Percentiles rank a stretch among this genome's conserved stretches.
Conservation (phyloP, 2,113 vertebrate genomes). For the Epinephelus moara region DNA sequence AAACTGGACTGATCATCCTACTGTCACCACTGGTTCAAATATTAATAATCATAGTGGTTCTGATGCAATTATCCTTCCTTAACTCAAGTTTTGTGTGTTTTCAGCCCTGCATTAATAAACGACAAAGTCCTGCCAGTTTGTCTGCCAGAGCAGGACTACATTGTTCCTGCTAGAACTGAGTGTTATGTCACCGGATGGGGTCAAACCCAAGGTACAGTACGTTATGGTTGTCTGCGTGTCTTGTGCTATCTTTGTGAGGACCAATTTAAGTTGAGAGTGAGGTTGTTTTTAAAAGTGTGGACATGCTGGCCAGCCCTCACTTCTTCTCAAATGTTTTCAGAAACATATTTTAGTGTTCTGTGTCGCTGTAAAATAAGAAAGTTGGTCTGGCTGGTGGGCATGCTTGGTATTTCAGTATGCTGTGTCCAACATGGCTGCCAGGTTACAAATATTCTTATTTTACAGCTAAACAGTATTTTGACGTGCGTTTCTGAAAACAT, state of each 20-base stretch:
- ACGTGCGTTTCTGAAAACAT: no score
- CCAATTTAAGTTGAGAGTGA: no score
- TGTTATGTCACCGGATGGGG: slow-evolving; percentile 97
- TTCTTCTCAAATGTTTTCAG: not conserved
- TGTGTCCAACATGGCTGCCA: no score
- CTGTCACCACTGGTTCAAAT: no score
- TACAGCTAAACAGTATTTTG: no score
- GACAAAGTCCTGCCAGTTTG: slow-evolving; percentile 89
- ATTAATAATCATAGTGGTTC: no score
- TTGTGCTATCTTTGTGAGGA: not conserved
- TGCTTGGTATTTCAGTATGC: no score
- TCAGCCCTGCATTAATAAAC: slow-evolving; percentile 89
- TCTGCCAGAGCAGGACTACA: slow-evolving; percentile 87
- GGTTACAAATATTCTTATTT: no score
- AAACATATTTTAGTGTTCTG: no score
- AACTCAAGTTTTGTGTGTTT: slow-evolving; percentile 43
- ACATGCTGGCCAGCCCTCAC: not conserved
- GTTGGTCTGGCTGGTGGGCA: no score
- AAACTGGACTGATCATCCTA: not conserved
- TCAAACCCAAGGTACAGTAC: slow-evolving; percentile 88
- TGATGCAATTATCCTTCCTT: not conserved
- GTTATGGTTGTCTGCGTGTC: not conserved
- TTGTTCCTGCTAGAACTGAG: slow-evolving; percentile 88
- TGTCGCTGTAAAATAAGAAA: no score
- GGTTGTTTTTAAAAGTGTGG: not conserved